Base-by-base conservation (phyloP, 23 tunicate species). In the Phallusia fumigata region DNA sequence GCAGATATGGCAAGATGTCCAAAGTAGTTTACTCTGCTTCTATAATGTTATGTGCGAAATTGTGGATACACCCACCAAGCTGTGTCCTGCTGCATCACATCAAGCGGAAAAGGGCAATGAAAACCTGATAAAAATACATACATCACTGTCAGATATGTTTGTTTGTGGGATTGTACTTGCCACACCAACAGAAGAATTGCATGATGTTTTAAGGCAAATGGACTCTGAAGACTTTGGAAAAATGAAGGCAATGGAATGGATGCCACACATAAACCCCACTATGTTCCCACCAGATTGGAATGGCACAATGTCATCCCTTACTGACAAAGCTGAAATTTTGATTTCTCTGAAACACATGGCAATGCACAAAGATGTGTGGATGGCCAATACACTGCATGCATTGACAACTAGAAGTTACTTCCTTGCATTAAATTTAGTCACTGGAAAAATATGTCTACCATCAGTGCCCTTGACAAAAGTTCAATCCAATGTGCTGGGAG, bases 1-100 rank as follows among this genome's bases (percentile, higher is more conserved):
- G 53, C 97, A 92, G 49, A 24, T 87, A 28, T 30, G 45, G 30
- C 53, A 36, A 31, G 97, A 92, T 84, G 69, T 87, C 28, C 69
- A 58, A 58, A 24, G 69, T 24, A 13, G 2, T 21, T 58, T 58
- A 13, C 26, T 24, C 3, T 58, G 69, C 69, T 58, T 58, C 69
- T 58, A 58, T 58, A 16, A 58, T 24, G 3, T 58, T 21, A 58
- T 58, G 69, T 58, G 69, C 15, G 76, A 84, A 76, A 76, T 84
- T 0, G 22, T 76, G 1, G 24, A 35, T 11, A n/a, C 32, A 52
- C 33, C 87, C 0, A 22, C 76, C 52, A 26, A 33, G 2, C 75
- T 84, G 15, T 84, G 87, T 47, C 81, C 87, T 51, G 33, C 69
- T 21, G 3, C 13, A 21, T 22, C 26, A 58, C 47, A 40, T 10